phyloP scores from a whole-genome alignment of 1,140 invertebrate genomes.

The Lordiphosa collinella region DNA sequence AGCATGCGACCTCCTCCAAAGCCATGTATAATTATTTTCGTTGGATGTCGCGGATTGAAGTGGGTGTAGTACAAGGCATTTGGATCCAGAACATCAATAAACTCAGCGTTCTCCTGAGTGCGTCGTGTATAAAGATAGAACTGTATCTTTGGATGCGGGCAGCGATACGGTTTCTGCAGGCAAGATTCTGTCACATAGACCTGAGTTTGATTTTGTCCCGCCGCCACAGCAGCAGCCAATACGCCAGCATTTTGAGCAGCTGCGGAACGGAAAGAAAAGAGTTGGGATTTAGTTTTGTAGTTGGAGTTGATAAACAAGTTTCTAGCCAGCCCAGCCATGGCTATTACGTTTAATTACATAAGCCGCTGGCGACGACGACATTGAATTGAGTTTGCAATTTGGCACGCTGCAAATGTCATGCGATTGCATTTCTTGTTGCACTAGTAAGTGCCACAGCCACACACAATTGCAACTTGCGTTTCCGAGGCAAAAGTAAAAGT shows the following conservation, averaged over 20 bases:
- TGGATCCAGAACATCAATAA: constrained; percentile 85
- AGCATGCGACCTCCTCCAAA: constrained; percentile 89
- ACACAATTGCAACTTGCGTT: not conserved
- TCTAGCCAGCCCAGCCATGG: not conserved
- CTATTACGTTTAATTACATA: constrained; percentile 47
- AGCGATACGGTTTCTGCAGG: constrained; percentile 88
- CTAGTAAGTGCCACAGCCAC: not conserved
- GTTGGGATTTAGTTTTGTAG: too few relatives aligned
- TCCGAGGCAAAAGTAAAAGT: constrained; percentile 59
- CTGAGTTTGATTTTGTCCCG: constrained; percentile 63
- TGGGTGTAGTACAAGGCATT: constrained; percentile 85
- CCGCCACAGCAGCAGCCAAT: constrained; percentile 54
- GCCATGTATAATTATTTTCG: constrained; percentile 91
- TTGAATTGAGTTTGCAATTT: constrained; percentile 59
- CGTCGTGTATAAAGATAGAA: constrained; percentile 91
- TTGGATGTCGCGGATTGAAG: constrained; percentile 87
- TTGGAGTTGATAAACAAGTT: constrained; percentile 26
- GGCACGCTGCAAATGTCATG: constrained; percentile 67
- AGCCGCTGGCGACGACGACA: constrained; percentile 46
- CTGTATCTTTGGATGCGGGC: constrained; percentile 90
- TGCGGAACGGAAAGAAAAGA: constrained; percentile 21
- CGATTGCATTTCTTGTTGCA: constrained; percentile 40
- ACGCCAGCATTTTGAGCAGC: constrained; percentile 58
- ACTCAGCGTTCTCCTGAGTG: constrained; percentile 86
- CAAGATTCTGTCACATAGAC: constrained; percentile 90